Evolutionary conservation across 2,113 vertebrate genomes (phyloP).

Genomic region (Archocentrus centrarchus): DNA sequence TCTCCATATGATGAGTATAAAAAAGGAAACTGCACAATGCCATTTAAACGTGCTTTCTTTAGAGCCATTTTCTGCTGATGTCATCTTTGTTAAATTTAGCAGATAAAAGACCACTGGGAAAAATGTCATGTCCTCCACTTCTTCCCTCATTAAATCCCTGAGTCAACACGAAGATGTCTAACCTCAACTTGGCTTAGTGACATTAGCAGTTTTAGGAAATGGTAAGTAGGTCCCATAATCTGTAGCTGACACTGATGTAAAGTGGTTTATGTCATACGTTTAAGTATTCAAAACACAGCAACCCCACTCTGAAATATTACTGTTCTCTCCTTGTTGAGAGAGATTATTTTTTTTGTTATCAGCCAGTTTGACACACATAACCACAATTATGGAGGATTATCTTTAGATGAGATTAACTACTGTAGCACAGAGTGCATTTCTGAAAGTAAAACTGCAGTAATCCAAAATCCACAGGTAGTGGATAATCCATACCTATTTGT

Average conservation of each 20-base stretch:
- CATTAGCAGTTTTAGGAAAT: not conserved
- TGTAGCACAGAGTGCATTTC: slow-evolving; percentile 49
- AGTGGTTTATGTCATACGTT: not conserved
- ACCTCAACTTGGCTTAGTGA: slow-evolving; percentile 23
- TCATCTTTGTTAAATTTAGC: slow-evolving; percentile 41
- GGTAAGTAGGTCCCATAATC: slow-evolving; percentile 1
- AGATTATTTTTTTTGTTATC: slow-evolving; percentile 31
- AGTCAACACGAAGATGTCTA: slow-evolving; percentile 16
- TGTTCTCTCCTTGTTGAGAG: not conserved
- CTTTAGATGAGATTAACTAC: slow-evolving; percentile 65
- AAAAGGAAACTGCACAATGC: not conserved
- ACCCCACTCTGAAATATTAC: slow-evolving; percentile 3
- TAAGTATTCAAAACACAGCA: not conserved
- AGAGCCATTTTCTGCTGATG: slow-evolving; percentile 42
- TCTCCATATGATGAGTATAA: not conserved
- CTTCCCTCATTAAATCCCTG: slow-evolving; percentile 14
- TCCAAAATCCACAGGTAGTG: slow-evolving; percentile 65
- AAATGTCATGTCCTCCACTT: slow-evolving; percentile 13
- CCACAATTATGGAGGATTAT: slow-evolving; percentile 63
- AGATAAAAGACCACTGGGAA: slow-evolving; percentile 37
- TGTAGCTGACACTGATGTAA: not conserved
- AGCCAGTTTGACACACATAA: slow-evolving; percentile 55
- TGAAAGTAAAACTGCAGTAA: slow-evolving; percentile 64
- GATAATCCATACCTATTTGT: slow-evolving; percentile 64
- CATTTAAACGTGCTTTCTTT: not conserved